phyloP scores from a whole-genome alignment of 2,113 vertebrate genomes.

The Enhydra lutris region DNA sequence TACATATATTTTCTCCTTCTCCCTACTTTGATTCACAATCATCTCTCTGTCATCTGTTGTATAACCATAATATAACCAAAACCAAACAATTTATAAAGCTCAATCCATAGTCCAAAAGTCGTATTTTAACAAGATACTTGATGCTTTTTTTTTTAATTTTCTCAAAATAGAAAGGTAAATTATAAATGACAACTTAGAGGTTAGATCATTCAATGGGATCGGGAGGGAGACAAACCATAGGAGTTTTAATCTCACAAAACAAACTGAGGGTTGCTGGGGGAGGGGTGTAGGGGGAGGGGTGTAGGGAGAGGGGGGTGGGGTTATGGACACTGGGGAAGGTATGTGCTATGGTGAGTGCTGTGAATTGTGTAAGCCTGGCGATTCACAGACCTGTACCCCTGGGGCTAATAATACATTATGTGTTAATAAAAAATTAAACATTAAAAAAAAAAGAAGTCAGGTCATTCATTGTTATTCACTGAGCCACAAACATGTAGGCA shows the following conservation, averaged over 20 bases:
- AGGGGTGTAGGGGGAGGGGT: accelerated
- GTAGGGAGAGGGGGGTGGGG: too few species aligned
- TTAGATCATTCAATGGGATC: neutral
- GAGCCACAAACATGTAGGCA: neutral
- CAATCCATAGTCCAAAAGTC: neutral
- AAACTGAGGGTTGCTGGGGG: too few species aligned
- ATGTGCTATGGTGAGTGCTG: too few species aligned
- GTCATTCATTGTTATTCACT: neutral
- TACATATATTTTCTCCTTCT: neutral
- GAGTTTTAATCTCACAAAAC: too few species aligned
- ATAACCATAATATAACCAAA: neutral
- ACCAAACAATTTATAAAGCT: neutral
- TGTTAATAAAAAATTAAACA: too few species aligned
- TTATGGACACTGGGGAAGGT: too few species aligned
- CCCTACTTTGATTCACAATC: slow-evolving; percentile 23
- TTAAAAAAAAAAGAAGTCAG: too few species aligned
- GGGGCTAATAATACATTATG: too few species aligned
- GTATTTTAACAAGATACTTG: neutral
- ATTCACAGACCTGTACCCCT: too few species aligned
- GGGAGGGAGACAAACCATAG: too few species aligned
- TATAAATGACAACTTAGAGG: neutral
- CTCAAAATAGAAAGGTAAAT: neutral
- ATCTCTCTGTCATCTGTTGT: neutral
- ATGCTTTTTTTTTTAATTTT: neutral
- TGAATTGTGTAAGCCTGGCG: too few species aligned